Conservation (phyloP, 1,140 invertebrate genomes). For the Coptotermes formosanus region DNA sequence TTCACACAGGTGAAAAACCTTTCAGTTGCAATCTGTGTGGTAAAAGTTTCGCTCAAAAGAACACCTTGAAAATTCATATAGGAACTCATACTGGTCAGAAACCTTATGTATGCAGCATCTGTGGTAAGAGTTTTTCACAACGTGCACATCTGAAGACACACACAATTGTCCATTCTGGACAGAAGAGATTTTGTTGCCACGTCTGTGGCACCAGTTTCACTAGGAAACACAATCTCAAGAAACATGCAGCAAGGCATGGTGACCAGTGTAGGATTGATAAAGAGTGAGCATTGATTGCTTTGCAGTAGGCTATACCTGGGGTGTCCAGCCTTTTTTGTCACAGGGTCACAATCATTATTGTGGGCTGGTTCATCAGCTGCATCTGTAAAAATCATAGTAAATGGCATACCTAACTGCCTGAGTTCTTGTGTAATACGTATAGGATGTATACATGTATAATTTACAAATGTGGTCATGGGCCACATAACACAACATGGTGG, state of each 20-base stretch:
- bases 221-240: constrained; percentile 15
- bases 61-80: constrained; percentile 15
- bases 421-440: no score
- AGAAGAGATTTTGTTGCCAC: background rate
- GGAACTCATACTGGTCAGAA: constrained; percentile 16
- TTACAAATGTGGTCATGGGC: no score
- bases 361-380: no score
- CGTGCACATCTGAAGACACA: constrained; percentile 21
- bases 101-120: constrained; percentile 7
- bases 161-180: background rate
- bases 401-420: no score
- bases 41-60: constrained; percentile 14
- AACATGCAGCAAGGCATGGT: background rate
- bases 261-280: no score
- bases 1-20: constrained; percentile 26
- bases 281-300: background rate
- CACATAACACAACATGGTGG: no score
- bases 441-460: no score
- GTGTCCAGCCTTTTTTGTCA: no score
- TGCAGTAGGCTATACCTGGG: background rate
- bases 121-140: constrained; percentile 1
- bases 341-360: no score
- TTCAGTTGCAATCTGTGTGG: constrained; percentile 20
- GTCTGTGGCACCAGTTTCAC: constrained; percentile 20
- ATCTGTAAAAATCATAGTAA: no score